phyloP scores from a whole-genome alignment of 2,113 vertebrate species.

The Pomatostomus ruficeps region DNA sequence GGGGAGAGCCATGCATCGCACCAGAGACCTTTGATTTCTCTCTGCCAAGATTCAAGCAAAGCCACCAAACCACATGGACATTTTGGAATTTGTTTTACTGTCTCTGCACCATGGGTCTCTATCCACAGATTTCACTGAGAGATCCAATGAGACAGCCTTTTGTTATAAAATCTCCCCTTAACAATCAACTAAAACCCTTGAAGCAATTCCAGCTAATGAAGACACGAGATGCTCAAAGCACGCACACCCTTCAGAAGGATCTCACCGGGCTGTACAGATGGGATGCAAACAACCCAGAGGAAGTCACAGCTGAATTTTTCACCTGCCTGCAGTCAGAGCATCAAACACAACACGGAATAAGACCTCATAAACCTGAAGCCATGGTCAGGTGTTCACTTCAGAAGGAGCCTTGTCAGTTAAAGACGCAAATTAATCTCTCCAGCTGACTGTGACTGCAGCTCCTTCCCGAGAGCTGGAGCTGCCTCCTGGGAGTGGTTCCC shows the following conservation, averaged over 20 bases:
- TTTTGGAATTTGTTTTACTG: background rate
- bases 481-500: background rate
- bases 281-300: background rate
- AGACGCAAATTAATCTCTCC: background rate
- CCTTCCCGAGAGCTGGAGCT: background rate
- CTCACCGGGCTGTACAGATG: background rate
- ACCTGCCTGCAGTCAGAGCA: background rate
- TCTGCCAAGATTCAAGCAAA: background rate
- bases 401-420: background rate
- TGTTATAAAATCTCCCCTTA: background rate
- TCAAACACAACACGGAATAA: background rate
- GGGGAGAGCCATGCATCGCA: background rate
- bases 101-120: fast-evolving
- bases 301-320: background rate
- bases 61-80: background rate
- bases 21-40: background rate
- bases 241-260: background rate
- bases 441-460: background rate
- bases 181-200: background rate
- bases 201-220: background rate
- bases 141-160: background rate
- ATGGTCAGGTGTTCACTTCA: background rate
- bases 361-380: background rate
- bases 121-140: background rate
- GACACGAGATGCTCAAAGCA: background rate